phyloP scores from a whole-genome alignment of 2,113 vertebrate species.

The Baryphthengus martii region DNA sequence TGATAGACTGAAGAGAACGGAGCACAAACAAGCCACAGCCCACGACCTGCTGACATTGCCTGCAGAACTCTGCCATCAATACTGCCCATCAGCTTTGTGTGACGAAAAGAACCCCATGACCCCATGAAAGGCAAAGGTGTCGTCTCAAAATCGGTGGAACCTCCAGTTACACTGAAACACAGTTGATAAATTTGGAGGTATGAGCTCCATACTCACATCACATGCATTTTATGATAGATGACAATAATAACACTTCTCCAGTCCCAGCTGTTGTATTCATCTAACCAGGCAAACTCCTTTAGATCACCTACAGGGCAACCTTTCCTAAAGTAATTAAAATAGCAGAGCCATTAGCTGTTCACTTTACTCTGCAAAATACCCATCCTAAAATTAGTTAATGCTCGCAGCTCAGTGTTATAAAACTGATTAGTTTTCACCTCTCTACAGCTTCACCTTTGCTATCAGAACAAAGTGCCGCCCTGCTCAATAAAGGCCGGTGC shows the following conservation, averaged over 20 bases:
- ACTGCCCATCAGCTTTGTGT: too few species aligned
- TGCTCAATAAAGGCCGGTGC: neutral
- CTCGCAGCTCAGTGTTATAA: neutral
- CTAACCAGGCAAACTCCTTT: neutral
- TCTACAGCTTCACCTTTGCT: neutral
- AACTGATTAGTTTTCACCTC: neutral
- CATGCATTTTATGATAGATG: neutral
- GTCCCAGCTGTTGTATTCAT: neutral
- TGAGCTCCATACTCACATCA: neutral
- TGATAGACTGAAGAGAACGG: too few species aligned
- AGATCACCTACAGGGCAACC: neutral
- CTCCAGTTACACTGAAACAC: too few species aligned
- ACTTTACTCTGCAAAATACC: neutral
- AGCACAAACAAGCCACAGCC: too few species aligned
- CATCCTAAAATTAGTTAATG: neutral
- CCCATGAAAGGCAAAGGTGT: too few species aligned
- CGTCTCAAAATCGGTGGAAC: neutral
- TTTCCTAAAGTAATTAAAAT: neutral
- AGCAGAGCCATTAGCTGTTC: neutral
- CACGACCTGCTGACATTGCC: too few species aligned
- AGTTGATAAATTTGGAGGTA: neutral
- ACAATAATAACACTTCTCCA: neutral
- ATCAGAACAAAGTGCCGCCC: neutral
- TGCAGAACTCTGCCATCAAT: too few species aligned
- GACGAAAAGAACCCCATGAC: too few species aligned